These are phyloP conservation scores for Hermetia illucens DNA, from an alignment of 1,140 invertebrate genomes.

Conservation along the genomic window DNA sequence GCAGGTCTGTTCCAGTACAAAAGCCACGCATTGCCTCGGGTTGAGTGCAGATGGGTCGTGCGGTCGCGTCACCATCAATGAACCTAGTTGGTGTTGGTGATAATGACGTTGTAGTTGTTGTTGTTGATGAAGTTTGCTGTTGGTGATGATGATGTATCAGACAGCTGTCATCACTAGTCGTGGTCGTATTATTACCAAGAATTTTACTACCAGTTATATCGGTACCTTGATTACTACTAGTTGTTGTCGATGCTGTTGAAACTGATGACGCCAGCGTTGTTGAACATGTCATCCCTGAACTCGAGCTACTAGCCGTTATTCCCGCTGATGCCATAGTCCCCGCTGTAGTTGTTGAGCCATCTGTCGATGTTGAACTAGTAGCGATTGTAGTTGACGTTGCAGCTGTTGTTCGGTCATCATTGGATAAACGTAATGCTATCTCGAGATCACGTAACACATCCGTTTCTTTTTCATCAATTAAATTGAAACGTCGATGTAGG, in stretches of 20 bases:
- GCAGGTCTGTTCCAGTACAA: conserved; percentile 2
- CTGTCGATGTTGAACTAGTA: conserved; percentile 6
- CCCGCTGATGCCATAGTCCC: conserved; percentile 1
- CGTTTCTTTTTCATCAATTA: conserved; percentile 90
- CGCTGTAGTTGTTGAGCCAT: conserved; percentile 4
- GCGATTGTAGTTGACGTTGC: conserved; percentile 5
- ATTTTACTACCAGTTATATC: conserved; percentile 1
- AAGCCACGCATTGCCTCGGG: conserved; percentile 18
- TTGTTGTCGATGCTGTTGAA: conserved; percentile 5
- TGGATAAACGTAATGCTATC: conserved; percentile 48
- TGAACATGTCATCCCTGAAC: no score
- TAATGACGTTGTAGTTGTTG: conserved; percentile 7
- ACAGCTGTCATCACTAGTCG: conserved; percentile 5
- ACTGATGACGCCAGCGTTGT: conserved; percentile 3
- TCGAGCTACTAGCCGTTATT: no score
- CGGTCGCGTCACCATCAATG: conserved; percentile 24
- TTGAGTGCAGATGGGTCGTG: conserved; percentile 25
- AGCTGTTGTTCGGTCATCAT: conserved; percentile 24
- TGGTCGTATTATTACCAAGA: no score
- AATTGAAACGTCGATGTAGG: conserved; percentile 74
- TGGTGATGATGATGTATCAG: conserved; percentile 4
- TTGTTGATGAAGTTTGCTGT: neutral
- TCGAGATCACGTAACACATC: conserved; percentile 82
- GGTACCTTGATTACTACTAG: conserved; percentile 2
- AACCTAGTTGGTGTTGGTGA: conserved; percentile 8